Conservation (phyloP, 2,797 vertebrate genomes). For the Serranus cabrilla region DNA sequence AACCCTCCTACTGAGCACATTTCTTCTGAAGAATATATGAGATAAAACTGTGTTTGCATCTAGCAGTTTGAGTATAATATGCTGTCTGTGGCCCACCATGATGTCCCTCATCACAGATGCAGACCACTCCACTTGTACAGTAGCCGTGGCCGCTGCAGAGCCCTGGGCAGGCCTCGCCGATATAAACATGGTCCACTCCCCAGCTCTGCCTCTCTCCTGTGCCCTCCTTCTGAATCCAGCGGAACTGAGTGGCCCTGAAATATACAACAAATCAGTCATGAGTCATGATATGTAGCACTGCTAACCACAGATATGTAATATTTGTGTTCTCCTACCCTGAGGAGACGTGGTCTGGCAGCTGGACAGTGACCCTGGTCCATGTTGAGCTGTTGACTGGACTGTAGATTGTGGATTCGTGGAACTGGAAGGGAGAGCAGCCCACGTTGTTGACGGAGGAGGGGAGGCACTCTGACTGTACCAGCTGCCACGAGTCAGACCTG, state of each 20-base stretch:
- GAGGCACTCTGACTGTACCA: conserved; percentile 96
- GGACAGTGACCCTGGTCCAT: conserved; percentile 96
- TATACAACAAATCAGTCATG: background rate
- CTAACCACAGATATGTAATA: background rate
- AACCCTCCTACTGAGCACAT: background rate
- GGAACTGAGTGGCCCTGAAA: conserved; percentile 96
- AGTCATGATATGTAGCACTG: background rate
- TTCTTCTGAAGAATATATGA: background rate
- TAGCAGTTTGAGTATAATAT: background rate
- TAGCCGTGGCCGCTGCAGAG: conserved; percentile 96
- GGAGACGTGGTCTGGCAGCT: conserved; percentile 96
- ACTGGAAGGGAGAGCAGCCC: conserved; percentile 98
- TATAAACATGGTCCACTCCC: conserved; percentile 97
- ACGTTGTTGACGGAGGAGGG: conserved; percentile 97
- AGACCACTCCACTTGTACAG: conserved; percentile 93
- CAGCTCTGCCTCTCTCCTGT: conserved; percentile 94
- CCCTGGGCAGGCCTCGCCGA: conserved; percentile 95
- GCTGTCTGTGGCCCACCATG: conserved; percentile 86
- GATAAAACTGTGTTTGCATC: background rate
- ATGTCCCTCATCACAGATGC: conserved; percentile 96
- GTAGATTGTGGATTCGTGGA: conserved; percentile 98
- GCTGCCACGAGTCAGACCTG: conserved; percentile 96
- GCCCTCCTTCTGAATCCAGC: conserved; percentile 97
- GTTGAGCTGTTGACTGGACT: conserved; percentile 95
- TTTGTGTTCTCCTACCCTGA: conserved; percentile 88